These are phyloP conservation scores for Paraplagusia blochii DNA, from an alignment of 2,113 vertebrate genomes.

Conservation along the genomic window DNA sequence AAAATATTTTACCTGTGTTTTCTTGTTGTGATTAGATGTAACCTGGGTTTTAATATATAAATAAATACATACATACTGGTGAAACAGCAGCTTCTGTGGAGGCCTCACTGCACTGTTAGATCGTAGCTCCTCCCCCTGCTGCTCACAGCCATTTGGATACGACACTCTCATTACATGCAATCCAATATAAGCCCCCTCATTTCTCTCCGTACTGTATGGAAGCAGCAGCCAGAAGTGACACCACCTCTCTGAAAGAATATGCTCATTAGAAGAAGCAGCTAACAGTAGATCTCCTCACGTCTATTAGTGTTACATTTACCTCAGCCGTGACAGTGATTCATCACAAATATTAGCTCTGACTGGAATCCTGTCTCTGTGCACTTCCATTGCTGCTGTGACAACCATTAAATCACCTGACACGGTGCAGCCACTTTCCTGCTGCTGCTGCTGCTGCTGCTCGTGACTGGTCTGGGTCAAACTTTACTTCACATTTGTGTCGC, in stretches of 20 bases:
- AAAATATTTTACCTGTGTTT: too few relatives aligned
- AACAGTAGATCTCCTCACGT: constrained; percentile 67
- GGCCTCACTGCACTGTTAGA: constrained; percentile 12
- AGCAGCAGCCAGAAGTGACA: constrained; percentile 56
- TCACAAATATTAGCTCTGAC: constrained; percentile 74
- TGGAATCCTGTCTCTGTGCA: constrained; percentile 66
- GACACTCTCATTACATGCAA: constrained; percentile 60
- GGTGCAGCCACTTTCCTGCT: constrained; percentile 54
- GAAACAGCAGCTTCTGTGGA: constrained; percentile 9
- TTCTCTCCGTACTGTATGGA: constrained; percentile 55
- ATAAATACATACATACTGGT: constrained; percentile 8
- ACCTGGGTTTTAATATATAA: neutral
- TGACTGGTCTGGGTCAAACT: constrained; percentile 35
- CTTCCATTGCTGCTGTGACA: constrained; percentile 65
- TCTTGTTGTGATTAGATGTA: too few relatives aligned
- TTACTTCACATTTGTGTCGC: constrained; percentile 52
- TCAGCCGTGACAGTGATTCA: constrained; percentile 67
- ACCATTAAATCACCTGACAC: constrained; percentile 74
- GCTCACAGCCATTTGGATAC: constrained; percentile 32
- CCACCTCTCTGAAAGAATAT: constrained; percentile 60
- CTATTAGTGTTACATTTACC: constrained; percentile 73
- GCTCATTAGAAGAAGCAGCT: constrained; percentile 68
- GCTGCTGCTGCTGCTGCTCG: constrained; percentile 41
- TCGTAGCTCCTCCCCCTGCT: constrained; percentile 26
- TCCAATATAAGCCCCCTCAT: constrained; percentile 61